Percentiles rank a stretch among this genome's conserved stretches.
Conservation (phyloP, 2,797 vertebrate species). For the Lepilemur ruficaudatus region DNA sequence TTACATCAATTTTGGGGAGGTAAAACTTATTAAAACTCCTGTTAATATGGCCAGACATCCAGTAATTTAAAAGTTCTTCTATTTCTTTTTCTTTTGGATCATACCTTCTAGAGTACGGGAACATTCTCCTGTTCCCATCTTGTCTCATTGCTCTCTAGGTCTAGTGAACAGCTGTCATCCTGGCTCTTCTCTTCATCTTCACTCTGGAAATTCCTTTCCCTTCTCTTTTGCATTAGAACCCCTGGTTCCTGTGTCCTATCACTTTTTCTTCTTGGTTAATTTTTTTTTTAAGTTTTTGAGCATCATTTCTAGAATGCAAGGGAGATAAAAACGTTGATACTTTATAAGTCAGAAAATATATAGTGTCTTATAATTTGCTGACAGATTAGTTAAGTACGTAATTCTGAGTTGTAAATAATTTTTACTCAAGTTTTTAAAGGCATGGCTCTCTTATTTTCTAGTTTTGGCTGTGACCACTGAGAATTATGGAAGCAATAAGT, state of each 20-base stretch:
- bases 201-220: background rate
- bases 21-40: background rate
- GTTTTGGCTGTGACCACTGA: background rate
- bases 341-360: background rate
- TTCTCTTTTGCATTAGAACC: background rate
- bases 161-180: background rate
- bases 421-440: background rate
- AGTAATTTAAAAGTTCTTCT: background rate
- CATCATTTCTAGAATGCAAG: background rate
- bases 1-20: background rate
- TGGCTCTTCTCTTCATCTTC: background rate
- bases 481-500: background rate
- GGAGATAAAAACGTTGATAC: background rate
- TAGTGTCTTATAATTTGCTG: background rate
- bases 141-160: background rate
- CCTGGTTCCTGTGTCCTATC: background rate
- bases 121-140: background rate
- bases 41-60: background rate
- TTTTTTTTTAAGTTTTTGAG: background rate
- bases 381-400: background rate
- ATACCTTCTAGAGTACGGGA: background rate
- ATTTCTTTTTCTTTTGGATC: background rate
- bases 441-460: background rate
- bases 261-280: constrained; percentile 24
- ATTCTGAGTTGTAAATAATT: background rate